Evolutionary conservation across 1,140 invertebrate genomes (phyloP), one percentile per base, ranked within the genome.

Genomic region (Drosophila setifemur): DNA sequence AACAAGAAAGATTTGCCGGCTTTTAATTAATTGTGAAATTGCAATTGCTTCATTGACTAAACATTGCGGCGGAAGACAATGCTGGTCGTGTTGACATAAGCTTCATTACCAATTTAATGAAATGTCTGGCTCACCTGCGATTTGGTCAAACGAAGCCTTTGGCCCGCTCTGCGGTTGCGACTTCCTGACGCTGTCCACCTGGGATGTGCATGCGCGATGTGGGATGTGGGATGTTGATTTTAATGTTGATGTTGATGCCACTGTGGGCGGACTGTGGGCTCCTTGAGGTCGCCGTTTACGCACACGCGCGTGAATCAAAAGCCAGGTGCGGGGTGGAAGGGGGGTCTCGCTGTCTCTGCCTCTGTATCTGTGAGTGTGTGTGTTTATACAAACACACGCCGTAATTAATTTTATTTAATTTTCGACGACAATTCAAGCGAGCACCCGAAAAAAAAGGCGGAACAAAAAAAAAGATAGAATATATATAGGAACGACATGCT

Each of bases 321-420:
- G 64, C 37, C 52, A 40, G 47, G 37, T 55, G 47, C 47, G 54
- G 21, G 21, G 19, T 3, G 12, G 21, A 2, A 9, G n/a, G 5
- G 14, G n/a, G 37, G 33, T 37, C 28, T 39, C 37, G 14, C 23
- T 35, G 39, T 14, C 5, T 16, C 8, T 16, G 33, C 49, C 16
- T 47, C n/a, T 48, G 6, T 50, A 23, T 2, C 6, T 40, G 45
- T 43, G 21, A 40, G 39, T 54, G 21, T 50, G 53, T 42, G 28
- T 43, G 49, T 77, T 49, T 66, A 37, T 71, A 71, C 48, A 79
- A 74, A 63, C 79, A 72, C 75, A 76, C 53, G 81, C 75, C 39
- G 81, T 85, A 85, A 85, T 85, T 85, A 85, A 85, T 85, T 85
- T 86, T 85, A 85, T 85, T 85, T 85, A 85, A 85, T 85, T 85